Evolutionary conservation across 1,140 invertebrate genomes (phyloP), one percentile per base, ranked within the genome.

Genomic region (Vanessa tameamea): DNA sequence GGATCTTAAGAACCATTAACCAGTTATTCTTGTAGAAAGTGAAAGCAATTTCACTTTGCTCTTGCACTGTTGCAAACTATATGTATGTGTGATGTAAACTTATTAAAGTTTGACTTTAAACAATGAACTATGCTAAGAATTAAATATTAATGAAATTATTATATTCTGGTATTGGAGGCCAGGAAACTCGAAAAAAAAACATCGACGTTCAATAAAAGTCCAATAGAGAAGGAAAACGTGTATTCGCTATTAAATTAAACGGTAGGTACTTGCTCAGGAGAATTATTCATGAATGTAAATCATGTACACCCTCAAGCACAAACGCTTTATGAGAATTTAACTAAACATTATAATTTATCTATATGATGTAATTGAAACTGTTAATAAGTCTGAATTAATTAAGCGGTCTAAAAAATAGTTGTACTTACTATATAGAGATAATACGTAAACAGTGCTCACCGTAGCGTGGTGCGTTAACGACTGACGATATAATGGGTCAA

Each of bases 401-500:
- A 51, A 51, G 48, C 5, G n/a, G 13, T 51, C 48, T 51, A 51
- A 51, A 31, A 59, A 13, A 55, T 51, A 37, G 53, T 7, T 15
- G 23, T 48, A 61, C 37, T 61, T 61, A 57, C 37, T 57, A 61
- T 61, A 15, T 11, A 57, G 15, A 16, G 31, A 68, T 68, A 55
- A 20, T 12, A 16, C 23, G 23, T 70, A 26, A 20, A 26, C 9
- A 14, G 20, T 70, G 47, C 63, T 47, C 50, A 37, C 15, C 14
- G 57, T 43, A 20, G 59, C 69, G 69, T 70, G 59, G 69, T 70
- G 12, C 23, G 57, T 61, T 70, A 50, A 64, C 69, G 69, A 70
- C 69, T 70, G 68, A 59, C 57, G 55, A 26, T 47, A n/a, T 66
- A 26, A 53, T 61, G 31, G 64, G 71, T 67, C 64, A 51, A 20